phyloP scores from a whole-genome alignment of 1,140 invertebrate species.

The Megalopta genalis region DNA sequence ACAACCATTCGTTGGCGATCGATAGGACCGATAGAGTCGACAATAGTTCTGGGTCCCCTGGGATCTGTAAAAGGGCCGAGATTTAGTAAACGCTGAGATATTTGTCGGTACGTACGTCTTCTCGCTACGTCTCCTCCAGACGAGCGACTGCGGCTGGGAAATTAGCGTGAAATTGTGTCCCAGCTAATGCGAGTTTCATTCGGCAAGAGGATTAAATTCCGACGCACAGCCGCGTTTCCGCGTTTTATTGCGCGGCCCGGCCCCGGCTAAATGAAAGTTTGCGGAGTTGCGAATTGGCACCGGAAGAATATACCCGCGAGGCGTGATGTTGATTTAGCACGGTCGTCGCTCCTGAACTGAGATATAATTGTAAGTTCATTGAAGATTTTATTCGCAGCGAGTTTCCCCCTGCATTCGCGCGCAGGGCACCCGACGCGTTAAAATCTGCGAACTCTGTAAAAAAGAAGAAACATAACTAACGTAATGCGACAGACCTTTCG shows the following conservation, averaged over 20 bases:
- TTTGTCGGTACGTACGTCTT: conserved; percentile 31
- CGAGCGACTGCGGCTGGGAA: conserved; percentile 23
- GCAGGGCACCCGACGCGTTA: too few relatives aligned
- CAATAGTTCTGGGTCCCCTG: neutral
- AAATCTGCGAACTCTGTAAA: too few relatives aligned
- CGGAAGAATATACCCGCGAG: neutral
- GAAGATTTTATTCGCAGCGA: neutral
- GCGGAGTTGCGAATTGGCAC: conserved; percentile 31
- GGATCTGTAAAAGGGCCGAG: conserved; percentile 9
- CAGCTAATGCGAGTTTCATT: conserved; percentile 40
- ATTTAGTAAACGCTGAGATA: conserved; percentile 26
- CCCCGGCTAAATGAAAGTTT: conserved; percentile 36
- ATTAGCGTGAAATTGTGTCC: conserved; percentile 50
- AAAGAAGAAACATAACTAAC: too few relatives aligned
- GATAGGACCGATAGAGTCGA: neutral
- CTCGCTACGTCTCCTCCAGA: conserved; percentile 12
- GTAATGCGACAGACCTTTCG: too few relatives aligned
- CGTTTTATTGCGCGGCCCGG: conserved; percentile 22
- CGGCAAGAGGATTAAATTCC: conserved; percentile 44
- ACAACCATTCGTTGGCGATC: neutral
- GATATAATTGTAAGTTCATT: neutral
- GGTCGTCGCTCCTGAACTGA: neutral
- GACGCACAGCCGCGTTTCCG: conserved; percentile 11
- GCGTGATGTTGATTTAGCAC: conserved; percentile 9
- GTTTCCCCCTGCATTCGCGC: neutral